Evolutionary conservation across 2,797 vertebrate species (phyloP).

Genomic region (Ara ararauna): DNA sequence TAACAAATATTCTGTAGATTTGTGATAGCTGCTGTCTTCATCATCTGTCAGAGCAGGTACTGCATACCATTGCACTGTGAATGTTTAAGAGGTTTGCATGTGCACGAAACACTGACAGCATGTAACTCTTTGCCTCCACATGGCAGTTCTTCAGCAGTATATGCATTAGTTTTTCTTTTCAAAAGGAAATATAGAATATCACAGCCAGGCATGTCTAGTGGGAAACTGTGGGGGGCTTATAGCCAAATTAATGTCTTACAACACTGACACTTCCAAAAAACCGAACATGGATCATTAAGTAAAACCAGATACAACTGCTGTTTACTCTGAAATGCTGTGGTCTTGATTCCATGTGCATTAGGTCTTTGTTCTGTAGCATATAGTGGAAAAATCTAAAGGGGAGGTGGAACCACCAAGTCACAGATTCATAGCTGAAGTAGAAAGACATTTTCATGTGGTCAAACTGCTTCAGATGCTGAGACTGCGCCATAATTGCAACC

Average conservation of each 20-base stretch:
- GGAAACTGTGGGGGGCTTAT: neutral
- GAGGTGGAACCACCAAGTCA: conserved; percentile 11
- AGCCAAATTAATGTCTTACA: neutral
- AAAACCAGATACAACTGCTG: neutral
- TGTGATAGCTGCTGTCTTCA: neutral
- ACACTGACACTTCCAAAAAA: neutral
- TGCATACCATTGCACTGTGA: neutral
- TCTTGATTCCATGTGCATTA: neutral
- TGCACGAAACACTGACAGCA: neutral
- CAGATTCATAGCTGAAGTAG: neutral
- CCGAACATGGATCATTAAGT: rapidly evolving
- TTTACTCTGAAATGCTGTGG: neutral
- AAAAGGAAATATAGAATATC: neutral
- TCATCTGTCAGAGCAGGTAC: neutral
- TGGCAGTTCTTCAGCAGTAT: neutral
- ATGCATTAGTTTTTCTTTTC: neutral
- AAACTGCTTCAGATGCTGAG: neutral
- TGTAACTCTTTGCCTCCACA: neutral
- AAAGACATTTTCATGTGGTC: conserved; percentile 40
- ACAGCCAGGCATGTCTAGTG: neutral
- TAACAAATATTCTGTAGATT: neutral
- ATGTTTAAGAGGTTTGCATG: neutral
- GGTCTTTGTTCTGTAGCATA: conserved; percentile 9
- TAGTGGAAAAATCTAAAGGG: neutral
- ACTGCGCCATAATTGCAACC: neutral